Conservation (phyloP, 2,888 invertebrate species). For the Tortrix viridana region DNA sequence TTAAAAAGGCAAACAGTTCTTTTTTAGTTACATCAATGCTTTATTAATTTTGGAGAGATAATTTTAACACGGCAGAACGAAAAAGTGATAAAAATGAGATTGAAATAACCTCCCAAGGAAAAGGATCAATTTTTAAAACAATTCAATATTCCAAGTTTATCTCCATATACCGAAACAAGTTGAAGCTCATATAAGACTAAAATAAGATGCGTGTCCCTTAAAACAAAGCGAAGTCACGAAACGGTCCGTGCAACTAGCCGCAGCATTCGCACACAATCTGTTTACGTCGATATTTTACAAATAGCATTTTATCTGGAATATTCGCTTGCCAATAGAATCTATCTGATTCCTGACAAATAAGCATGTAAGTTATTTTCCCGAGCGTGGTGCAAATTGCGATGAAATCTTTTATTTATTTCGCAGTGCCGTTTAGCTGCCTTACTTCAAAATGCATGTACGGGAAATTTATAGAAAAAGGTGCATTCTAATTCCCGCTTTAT, state of each 20-base stretch:
- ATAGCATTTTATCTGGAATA: conserved; percentile 28
- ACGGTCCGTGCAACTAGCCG: neutral
- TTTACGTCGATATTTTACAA: conserved; percentile 35
- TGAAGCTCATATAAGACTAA: no score
- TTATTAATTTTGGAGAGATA: no score
- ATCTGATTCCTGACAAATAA: conserved; percentile 29
- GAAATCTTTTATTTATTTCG: conserved; percentile 32
- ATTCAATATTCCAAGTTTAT: no score
- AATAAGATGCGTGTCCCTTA: no score
- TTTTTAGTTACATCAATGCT: no score
- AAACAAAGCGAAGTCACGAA: neutral
- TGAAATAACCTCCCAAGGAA: no score
- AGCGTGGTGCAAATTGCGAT: conserved; percentile 6
- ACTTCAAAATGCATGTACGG: neutral
- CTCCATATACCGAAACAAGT: no score
- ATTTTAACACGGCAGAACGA: no score
- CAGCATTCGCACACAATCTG: conserved; percentile 1
- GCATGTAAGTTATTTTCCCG: conserved; percentile 32
- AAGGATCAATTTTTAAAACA: no score
- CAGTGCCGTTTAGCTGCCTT: conserved; percentile 10
- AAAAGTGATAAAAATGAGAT: no score
- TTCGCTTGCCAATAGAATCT: conserved; percentile 27
- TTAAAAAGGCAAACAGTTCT: neutral
- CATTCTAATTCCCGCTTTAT: neutral
- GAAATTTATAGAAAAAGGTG: neutral